Evolutionary conservation across 2,113 vertebrate genomes (phyloP), one percentile per base, ranked within the genome.

Genomic region (Garra rufa): DNA sequence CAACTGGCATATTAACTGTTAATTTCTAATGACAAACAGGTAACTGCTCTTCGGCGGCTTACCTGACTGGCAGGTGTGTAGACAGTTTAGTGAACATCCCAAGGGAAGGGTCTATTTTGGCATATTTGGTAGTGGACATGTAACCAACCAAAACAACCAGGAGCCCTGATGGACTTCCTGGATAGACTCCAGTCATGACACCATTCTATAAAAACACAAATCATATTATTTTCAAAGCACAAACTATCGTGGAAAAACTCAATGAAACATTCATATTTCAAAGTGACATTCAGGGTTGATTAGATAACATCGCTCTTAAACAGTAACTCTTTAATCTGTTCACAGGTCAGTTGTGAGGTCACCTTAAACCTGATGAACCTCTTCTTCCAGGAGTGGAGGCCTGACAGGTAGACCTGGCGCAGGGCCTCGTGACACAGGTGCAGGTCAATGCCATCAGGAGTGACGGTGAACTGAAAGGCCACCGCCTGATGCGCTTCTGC

Each of bases 121-220:
- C 92, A 21, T 97, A 98, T 93, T 89, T 93, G 34, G 96, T 97
- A 85, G 96, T 96, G 1, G 96, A 97, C 93, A 99, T 96, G 91
- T 98, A 98, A 6, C 97, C 96, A 85, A 96, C 95, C 21, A 98
- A 95, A 83, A 99, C 98, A 14, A 99, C 94, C 46, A 98, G 89
- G 93, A 98, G 98, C 17, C 98, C 98, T 63, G 92, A 95, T 9
- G 98, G 98, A 86, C 97, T 99, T 6, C 97, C 97, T 0, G 98
- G 98, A 87, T 98, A 99, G 86, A 99, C 98, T 0, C 98, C 98
- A 0, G 97, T 99, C 94, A 98, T 97, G 67, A 99, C 94, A 77
- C 98, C 97, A 81, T 99, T 99, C 98, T 99, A 91, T 7, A 38
- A 26, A 89, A 86, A 83, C 9, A n/a, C 24, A 57, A 19, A 76